A percentile compares a stretch with the other conserved stretches of the same genome.
phyloP scores from a whole-genome alignment of 23 tunicate genomes.

The Styela clava region DNA sequence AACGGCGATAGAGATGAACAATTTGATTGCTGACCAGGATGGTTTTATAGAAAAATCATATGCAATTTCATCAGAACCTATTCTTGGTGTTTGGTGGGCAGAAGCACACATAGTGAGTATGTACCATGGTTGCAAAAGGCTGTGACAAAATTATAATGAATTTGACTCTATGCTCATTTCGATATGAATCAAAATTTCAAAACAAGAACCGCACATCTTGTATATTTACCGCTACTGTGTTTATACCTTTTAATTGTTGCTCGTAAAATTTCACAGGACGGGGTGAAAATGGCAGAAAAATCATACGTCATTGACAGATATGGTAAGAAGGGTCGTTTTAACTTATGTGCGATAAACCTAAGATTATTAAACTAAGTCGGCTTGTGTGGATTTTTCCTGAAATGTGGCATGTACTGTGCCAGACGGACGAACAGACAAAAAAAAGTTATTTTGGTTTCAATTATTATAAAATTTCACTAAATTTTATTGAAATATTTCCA shows the following conservation, averaged over 20 bases:
- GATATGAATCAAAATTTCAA: no score
- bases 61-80: background rate
- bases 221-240: no score
- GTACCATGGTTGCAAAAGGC: background rate
- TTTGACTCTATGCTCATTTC: no score
- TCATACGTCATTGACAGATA: conserved; percentile 22
- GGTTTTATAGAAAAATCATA: background rate
- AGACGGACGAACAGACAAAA: no score
- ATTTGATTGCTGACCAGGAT: background rate
- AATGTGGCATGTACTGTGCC: no score
- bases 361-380: background rate
- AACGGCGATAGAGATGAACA: background rate
- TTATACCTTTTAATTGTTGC: no score
- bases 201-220: no score
- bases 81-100: conserved; percentile 24
- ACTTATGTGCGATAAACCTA: no score
- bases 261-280: conserved; percentile 4
- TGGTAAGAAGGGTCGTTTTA: background rate
- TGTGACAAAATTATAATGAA: no score
- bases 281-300: conserved; percentile 2
- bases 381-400: no score
- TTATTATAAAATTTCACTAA: no score
- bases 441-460: no score
- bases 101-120: conserved; percentile 22
- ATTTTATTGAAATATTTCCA: background rate